Conservation (phyloP, 2,888 invertebrate species). For the Monoplex corrugatus region DNA sequence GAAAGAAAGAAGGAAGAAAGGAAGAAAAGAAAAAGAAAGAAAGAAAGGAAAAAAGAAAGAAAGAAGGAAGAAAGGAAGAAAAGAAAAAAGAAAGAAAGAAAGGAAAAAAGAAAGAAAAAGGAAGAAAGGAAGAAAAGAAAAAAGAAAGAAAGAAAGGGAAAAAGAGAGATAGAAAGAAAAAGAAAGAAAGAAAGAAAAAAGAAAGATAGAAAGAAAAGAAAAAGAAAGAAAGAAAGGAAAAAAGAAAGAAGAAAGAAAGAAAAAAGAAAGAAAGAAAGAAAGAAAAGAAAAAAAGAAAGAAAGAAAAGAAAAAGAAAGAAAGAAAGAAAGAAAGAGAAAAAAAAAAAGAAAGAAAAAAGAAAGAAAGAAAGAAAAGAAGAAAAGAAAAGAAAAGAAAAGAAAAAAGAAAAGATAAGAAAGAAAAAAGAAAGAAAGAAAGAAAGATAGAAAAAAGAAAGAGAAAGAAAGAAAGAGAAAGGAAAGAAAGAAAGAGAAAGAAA, state of each 20-base stretch:
- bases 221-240: neutral
- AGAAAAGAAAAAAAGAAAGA: no score
- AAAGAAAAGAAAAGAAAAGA: neutral
- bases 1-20: no score
- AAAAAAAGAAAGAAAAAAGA: no score
- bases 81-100: neutral
- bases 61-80: no score
- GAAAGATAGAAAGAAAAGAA: neutral
- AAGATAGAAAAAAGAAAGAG: neutral
- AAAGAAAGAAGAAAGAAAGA: neutral
- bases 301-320: no score
- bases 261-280: neutral
- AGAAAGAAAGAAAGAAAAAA: neutral
- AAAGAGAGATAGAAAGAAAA: neutral
- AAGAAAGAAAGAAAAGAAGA: no score
- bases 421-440: neutral
- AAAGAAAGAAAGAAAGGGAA: no score
- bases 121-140: no score
- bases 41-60: no score
- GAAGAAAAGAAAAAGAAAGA: neutral
- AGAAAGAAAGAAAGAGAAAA: no score
- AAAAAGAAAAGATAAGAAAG: neutral
- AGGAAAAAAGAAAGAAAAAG: no score
- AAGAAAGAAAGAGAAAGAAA: constrained; percentile 17
- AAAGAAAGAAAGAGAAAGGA: neutral